These are phyloP conservation scores for Heterodera carotae DNA, from an alignment of 1,140 invertebrate genomes.

Conservation along the genomic window DNA sequence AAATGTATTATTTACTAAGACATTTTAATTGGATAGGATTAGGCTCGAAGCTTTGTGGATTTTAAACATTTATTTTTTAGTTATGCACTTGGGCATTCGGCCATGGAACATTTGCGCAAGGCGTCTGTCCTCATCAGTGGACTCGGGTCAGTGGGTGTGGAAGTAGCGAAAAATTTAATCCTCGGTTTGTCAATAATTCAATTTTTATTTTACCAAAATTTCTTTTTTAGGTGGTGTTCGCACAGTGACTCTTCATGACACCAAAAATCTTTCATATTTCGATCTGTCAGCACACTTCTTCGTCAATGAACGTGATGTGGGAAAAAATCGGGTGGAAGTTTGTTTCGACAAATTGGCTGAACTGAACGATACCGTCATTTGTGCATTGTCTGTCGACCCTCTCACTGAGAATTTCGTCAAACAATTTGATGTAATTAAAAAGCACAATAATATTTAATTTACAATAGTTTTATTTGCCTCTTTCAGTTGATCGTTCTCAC, in stretches of 20 bases:
- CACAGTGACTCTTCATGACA: slow-evolving; percentile 91
- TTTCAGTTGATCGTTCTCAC: slow-evolving; percentile 82
- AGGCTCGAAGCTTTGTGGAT: not conserved
- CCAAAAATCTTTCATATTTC: slow-evolving; percentile 59
- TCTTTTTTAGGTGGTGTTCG: slow-evolving; percentile 86
- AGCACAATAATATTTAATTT: no score
- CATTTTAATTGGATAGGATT: not conserved
- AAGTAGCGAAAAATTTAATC: slow-evolving; percentile 97
- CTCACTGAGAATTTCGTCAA: slow-evolving; percentile 80
- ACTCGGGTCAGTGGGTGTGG: slow-evolving; percentile 89
- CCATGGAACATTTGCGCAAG: slow-evolving; percentile 59
- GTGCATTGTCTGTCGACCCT: slow-evolving; percentile 73
- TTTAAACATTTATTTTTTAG: slow-evolving; percentile 59
- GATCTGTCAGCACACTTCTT: slow-evolving; percentile 81
- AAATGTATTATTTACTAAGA: slow-evolving; percentile 51
- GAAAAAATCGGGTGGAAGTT: slow-evolving; percentile 84
- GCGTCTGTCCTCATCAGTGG: slow-evolving; percentile 82
- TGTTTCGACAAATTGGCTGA: slow-evolving; percentile 80
- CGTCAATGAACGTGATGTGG: slow-evolving; percentile 78
- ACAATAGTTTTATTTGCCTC: no score
- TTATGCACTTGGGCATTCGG: slow-evolving; percentile 63
- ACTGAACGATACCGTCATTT: slow-evolving; percentile 89
- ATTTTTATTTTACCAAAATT: slow-evolving; percentile 68
- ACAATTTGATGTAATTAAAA: slow-evolving; percentile 72
- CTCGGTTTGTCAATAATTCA: slow-evolving; percentile 78